Evolutionary conservation across 2,888 invertebrate species (phyloP).

Genomic region (Galerucella calmariensis): DNA sequence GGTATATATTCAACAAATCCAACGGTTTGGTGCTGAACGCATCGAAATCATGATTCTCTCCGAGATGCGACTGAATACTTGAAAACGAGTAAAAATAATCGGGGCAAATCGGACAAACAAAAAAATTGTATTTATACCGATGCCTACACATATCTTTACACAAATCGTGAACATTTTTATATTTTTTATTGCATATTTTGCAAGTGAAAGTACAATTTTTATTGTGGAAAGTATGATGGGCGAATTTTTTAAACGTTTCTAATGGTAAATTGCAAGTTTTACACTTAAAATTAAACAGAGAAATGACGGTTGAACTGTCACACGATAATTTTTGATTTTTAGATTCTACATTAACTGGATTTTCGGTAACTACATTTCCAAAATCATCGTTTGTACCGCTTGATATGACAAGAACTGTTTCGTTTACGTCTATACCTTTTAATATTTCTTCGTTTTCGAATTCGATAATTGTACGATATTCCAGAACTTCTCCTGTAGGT

Average conservation of each 20-base stretch:
- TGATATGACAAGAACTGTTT: slow-evolving; percentile 1
- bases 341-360: neutral
- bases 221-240: slow-evolving; percentile 1
- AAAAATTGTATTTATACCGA: slow-evolving; percentile 17
- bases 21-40: neutral
- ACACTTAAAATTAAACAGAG: slow-evolving; percentile 23
- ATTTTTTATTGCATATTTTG: slow-evolving; percentile 3
- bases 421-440: neutral
- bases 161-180: neutral
- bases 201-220: slow-evolving; percentile 13
- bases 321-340: neutral
- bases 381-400: neutral
- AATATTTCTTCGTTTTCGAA: neutral
- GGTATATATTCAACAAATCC: neutral
- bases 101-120: slow-evolving; percentile 19
- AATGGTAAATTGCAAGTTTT: slow-evolving; percentile 9
- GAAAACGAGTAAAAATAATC: neutral
- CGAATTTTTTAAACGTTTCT: slow-evolving; percentile 15
- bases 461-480: neutral
- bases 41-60: slow-evolving; percentile 8
- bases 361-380: neutral
- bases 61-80: slow-evolving; percentile 10
- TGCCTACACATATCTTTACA: slow-evolving; percentile 21
- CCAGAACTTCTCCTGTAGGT: neutral
- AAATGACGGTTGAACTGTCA: neutral